Conservation (phyloP, 2,797 vertebrate genomes). For the Sebastes hubbsi region DNA sequence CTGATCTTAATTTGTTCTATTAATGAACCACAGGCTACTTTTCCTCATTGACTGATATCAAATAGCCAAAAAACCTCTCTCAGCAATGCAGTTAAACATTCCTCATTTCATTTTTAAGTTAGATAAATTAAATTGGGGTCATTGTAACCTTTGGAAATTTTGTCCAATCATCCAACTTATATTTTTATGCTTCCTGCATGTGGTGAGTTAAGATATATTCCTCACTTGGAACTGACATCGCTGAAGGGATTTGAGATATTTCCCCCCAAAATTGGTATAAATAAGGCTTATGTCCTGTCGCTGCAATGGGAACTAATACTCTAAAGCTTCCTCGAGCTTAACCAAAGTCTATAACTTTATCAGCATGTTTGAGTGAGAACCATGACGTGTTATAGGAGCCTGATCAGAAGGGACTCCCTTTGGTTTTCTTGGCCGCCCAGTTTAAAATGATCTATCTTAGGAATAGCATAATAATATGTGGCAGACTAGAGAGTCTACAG, state of each 20-base stretch:
- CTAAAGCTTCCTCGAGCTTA: slow-evolving; percentile 44
- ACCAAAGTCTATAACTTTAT: slow-evolving; percentile 47
- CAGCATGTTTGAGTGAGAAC: slow-evolving; percentile 43
- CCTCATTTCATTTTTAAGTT: slow-evolving; percentile 23
- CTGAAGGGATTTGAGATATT: slow-evolving; percentile 53
- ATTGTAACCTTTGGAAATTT: slow-evolving; percentile 18
- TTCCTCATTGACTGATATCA: slow-evolving; percentile 34
- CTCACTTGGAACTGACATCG: slow-evolving; percentile 14
- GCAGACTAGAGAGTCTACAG: background rate
- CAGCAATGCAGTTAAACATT: slow-evolving; percentile 25
- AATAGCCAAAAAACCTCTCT: slow-evolving; percentile 17
- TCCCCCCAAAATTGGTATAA: slow-evolving; percentile 40
- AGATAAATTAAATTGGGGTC: slow-evolving; percentile 52
- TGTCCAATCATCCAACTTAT: slow-evolving; percentile 5
- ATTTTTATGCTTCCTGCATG: background rate
- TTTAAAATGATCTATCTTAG: slow-evolving; percentile 21
- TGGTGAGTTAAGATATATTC: slow-evolving; percentile 12
- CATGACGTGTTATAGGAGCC: slow-evolving; percentile 31
- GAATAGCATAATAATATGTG: background rate
- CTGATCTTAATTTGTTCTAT: slow-evolving; percentile 40
- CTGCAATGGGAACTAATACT: slow-evolving; percentile 43
- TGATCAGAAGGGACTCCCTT: slow-evolving; percentile 28
- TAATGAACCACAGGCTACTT: slow-evolving; percentile 30
- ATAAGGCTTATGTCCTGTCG: slow-evolving; percentile 48
- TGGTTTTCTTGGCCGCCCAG: slow-evolving; percentile 8